phyloP scores from a whole-genome alignment of 2,888 invertebrate genomes.

The Erannis defoliaria region DNA sequence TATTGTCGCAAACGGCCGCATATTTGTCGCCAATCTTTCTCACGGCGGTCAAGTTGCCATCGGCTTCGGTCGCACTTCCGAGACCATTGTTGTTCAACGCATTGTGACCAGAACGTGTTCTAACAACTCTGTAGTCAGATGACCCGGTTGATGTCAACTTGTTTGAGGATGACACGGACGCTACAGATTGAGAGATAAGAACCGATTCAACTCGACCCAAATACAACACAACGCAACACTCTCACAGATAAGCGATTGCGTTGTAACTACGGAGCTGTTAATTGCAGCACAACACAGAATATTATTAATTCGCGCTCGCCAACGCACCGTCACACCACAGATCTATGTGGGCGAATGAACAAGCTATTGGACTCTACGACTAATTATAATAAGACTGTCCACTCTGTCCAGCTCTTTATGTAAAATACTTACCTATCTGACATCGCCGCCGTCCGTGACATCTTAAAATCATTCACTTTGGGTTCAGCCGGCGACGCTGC shows the following conservation, averaged over 20 bases:
- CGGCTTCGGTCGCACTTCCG: conserved; percentile 48
- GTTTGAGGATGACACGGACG: conserved; percentile 17
- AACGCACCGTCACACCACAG: conserved; percentile 51
- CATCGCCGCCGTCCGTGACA: too few relatives aligned
- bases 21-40: conserved; percentile 70
- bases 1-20: conserved; percentile 81
- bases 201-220: conserved; percentile 65
- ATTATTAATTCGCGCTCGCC: conserved; percentile 72
- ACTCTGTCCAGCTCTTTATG: too few relatives aligned
- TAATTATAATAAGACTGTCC: too few relatives aligned
- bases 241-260: conserved; percentile 51
- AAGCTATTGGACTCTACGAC: conserved; percentile 49
- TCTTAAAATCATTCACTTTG: too few relatives aligned
- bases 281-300: conserved; percentile 64
- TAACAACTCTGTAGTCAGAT: conserved; percentile 22
- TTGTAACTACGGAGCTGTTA: conserved; percentile 62
- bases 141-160: conserved; percentile 12
- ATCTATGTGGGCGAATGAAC: conserved; percentile 54
- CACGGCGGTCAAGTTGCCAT: conserved; percentile 64
- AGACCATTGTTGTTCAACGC: conserved; percentile 49
- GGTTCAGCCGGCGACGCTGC: too few relatives aligned
- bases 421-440: too few relatives aligned
- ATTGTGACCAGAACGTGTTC: conserved; percentile 38
- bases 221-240: conserved; percentile 55
- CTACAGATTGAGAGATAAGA: conserved; percentile 59